These are phyloP conservation scores for Drosophila acutilabella DNA, from an alignment of 2,888 invertebrate genomes.

Conservation along the genomic window DNA sequence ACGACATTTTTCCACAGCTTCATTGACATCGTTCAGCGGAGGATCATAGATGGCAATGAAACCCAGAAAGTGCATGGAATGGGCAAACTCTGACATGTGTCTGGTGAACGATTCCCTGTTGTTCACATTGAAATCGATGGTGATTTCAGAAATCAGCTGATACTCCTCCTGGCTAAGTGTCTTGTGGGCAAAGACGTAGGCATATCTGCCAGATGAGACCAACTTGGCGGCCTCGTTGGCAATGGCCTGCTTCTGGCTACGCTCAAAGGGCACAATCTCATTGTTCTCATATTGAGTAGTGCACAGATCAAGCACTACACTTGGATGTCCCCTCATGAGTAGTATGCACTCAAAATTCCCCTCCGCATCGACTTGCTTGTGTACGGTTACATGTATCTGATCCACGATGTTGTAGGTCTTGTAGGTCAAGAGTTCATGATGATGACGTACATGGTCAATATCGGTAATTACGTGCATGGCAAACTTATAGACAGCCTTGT, in stretches of 20 bases:
- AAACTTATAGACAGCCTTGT: constrained; percentile 47
- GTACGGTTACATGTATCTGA: constrained; percentile 52
- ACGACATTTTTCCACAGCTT: constrained; percentile 42
- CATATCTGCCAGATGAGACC: constrained; percentile 35
- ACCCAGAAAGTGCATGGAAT: constrained; percentile 48
- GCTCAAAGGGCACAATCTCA: constrained; percentile 21
- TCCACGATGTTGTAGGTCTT: constrained; percentile 23
- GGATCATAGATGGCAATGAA: constrained; percentile 50
- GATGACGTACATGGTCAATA: constrained; percentile 38
- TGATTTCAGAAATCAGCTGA: background rate
- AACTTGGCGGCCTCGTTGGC: background rate
- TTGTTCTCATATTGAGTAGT: constrained; percentile 14
- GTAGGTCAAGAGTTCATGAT: constrained; percentile 31
- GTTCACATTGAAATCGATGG: background rate
- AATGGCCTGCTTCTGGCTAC: background rate
- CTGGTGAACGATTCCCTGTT: background rate
- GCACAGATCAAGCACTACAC: constrained; percentile 35
- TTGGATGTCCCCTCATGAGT: constrained; percentile 41
- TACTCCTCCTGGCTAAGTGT: constrained; percentile 28
- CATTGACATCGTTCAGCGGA: constrained; percentile 16
- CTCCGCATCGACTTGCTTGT: constrained; percentile 5
- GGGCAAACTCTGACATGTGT: background rate
- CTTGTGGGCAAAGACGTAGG: constrained; percentile 48
- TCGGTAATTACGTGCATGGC: constrained; percentile 14
- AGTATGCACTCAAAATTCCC: constrained; percentile 29